Base-by-base conservation (phyloP, 2,888 invertebrate species). In the Lasius platythorax region DNA sequence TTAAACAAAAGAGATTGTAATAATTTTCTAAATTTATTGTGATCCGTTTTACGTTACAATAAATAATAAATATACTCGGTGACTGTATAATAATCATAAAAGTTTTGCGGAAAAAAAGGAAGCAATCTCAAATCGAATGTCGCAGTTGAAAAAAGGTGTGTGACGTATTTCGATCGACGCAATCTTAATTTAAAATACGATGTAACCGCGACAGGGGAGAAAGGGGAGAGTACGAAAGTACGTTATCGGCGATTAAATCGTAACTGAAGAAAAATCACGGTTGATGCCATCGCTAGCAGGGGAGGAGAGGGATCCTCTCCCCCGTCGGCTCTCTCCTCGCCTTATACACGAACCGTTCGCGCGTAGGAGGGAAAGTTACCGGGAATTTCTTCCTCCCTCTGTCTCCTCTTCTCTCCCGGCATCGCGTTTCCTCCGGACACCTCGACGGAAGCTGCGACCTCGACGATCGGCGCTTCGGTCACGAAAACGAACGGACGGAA, bases 291-390 rank as follows among this genome's bases (percentile, higher is more conserved):
- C 79, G 61, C 79, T 79, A 58, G 58, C 28, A 28, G 30, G 50
- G 43, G n/a, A 0, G 23, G 23, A 23, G 53, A 3, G 18, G 53
- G 8, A 53, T 53, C 18, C 18, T 66, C 8, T 53, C 37, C 75
- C 63, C 23, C 23, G 33, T 11, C 40, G 28, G 53, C 30, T 40
- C 43, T 66, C 43, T 37, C 30, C 50, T 58, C 15, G 40, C 56
- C 40, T 61, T 61, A 72, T 61, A 72, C 75, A 72, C 23, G 56
- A 56, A 43, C 46, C 53, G 72, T 68, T 85, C 79, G 84, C 88
- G 92, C 93, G 94, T 94, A 93, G 94, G 94, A 93, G 93, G 94
- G 93, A 94, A 94, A 94, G 93, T 93, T 93, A 89, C 90, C 74
- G 82, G 75, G 73, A 73, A 61, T 56, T 64, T 78, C 76, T 66